A percentile compares a stretch with the other conserved stretches of the same genome.
Evolutionary conservation across 2,888 invertebrate genomes (phyloP).

Genomic region (Empis stercorea): DNA sequence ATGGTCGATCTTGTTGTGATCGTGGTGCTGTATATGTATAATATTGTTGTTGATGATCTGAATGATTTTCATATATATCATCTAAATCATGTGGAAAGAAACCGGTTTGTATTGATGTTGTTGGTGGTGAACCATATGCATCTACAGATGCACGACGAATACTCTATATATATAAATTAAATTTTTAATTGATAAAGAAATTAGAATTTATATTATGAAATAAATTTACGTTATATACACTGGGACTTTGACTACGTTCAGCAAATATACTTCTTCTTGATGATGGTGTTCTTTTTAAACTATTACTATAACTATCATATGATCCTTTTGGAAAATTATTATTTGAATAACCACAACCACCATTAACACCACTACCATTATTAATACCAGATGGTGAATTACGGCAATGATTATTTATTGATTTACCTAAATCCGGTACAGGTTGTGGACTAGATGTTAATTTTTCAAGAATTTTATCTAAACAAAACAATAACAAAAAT

Average conservation of each 20-base stretch:
- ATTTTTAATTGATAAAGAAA: background rate
- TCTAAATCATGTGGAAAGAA: slow-evolving; percentile 36
- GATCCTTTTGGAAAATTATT: slow-evolving; percentile 20
- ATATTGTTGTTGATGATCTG: slow-evolving; percentile 34
- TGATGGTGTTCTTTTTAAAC: slow-evolving; percentile 27
- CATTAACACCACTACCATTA: no score
- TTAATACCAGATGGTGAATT: slow-evolving; percentile 27
- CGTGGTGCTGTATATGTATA: slow-evolving; percentile 33
- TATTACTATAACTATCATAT: slow-evolving; percentile 26
- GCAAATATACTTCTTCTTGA: slow-evolving; percentile 25
- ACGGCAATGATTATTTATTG: slow-evolving; percentile 25
- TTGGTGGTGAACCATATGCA: slow-evolving; percentile 24
- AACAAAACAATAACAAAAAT: background rate
- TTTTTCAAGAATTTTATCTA: background rate
- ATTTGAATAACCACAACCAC: slow-evolving; percentile 13
- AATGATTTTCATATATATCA: slow-evolving; percentile 33
- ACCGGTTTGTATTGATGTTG: slow-evolving; percentile 19
- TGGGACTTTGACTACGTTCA: slow-evolving; percentile 33
- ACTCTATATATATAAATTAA: slow-evolving; percentile 19
- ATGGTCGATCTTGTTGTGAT: slow-evolving; percentile 26
- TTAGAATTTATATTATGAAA: background rate
- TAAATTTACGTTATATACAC: slow-evolving; percentile 27
- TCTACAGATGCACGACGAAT: slow-evolving; percentile 27
- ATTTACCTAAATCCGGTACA: slow-evolving; percentile 28
- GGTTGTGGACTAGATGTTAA: slow-evolving; percentile 29